These are phyloP conservation scores for Bemisia tabaci DNA, from an alignment of 1,140 invertebrate genomes.

Conservation along the genomic window DNA sequence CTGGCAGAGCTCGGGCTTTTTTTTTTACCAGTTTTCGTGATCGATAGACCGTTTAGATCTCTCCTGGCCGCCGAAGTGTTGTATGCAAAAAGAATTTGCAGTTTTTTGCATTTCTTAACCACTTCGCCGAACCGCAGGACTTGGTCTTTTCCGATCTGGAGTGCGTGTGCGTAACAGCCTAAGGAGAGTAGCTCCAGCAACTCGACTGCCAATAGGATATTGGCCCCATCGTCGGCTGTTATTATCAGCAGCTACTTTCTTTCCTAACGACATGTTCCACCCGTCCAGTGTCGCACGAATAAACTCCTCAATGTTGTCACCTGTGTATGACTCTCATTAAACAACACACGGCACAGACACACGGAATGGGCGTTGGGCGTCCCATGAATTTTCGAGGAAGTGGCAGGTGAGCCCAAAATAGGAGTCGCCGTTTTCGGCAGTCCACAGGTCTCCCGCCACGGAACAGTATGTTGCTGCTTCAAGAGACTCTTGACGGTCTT, in stretches of 20 bases:
- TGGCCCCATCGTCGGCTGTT: background rate
- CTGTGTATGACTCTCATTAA: background rate
- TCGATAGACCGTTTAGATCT: too few species aligned
- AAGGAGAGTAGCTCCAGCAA: background rate
- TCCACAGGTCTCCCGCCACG: background rate
- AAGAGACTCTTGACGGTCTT: background rate
- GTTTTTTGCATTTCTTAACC: too few species aligned
- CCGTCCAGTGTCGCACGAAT: background rate
- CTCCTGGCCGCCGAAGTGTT: too few species aligned
- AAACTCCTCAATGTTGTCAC: background rate
- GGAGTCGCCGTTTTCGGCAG: background rate
- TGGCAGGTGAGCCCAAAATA: background rate
- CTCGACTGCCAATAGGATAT: background rate
- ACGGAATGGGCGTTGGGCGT: background rate
- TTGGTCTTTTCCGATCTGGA: background rate
- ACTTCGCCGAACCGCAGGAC: too few species aligned
- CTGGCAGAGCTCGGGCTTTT: too few species aligned
- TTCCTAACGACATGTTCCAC: background rate
- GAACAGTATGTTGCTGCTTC: background rate
- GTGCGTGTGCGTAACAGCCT: background rate
- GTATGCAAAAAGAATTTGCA: too few species aligned
- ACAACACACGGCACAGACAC: background rate
- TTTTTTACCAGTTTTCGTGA: too few species aligned
- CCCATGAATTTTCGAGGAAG: background rate
- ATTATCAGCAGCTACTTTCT: background rate